Evolutionary conservation across 2,888 invertebrate genomes (phyloP), one percentile per base, ranked within the genome.

Genomic region (Timema podura): DNA sequence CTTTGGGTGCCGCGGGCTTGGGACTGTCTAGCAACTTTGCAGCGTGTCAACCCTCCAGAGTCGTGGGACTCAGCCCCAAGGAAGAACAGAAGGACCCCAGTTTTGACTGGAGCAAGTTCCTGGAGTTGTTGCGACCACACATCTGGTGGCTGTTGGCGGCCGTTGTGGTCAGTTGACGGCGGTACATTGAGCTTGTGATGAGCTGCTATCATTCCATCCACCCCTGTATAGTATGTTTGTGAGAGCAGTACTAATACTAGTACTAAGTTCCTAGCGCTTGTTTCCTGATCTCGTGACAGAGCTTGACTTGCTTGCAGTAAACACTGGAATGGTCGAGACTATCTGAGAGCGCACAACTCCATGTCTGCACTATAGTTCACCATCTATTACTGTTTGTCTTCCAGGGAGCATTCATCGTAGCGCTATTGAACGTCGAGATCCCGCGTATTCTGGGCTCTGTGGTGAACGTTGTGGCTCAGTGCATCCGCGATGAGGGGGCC

Each of bases 371-470:
- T 30, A 30, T 30, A 2, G 30, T 30, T 30, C 30, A 30, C 30
- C 30, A 30, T 30, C 1, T 30, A 30, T 30, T 30, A 30, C 30
- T 51, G n/a, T 51, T 72, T 73, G 69, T 74, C 76, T 87, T 86
- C 70, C 82, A 96, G 95, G 93, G 94, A 72, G 95, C 96, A 5
- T 81, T 96, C 70, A 86, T 90, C 68, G 95, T 95, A 46, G 96
- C 96, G 13, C 83, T 92, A 74, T 84, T 96, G 71, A 97, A 96
- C 79, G 92, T 96, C 70, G 89, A 93, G 83, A 93, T 96, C 76
- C 96, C 96, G 0, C 88, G 91, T 71, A 82, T 92, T 77, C 84
- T 96, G 71, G 96, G 96, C 44, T 88, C 88, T 64, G 84, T 96
- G 48, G 91, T 96, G 16, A 95, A 96, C 82, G 88, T 90, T 2